Percentiles rank a stretch among this genome's conserved stretches.
Conservation (phyloP, 2,888 invertebrate species). For the Leucoptera coffeella region DNA sequence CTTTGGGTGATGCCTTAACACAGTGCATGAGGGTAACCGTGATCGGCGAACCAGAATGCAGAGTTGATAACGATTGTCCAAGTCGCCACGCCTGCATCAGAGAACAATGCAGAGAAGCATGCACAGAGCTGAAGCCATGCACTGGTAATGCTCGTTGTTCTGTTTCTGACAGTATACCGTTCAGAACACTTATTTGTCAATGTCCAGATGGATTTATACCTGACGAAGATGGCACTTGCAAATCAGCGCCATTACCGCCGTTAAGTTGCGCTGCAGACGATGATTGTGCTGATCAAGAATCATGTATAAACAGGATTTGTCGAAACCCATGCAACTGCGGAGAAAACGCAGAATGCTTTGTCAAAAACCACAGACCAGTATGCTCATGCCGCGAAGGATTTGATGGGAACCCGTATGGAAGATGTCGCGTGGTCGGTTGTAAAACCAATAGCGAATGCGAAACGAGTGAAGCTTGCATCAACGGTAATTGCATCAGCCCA, state of each 20-base stretch:
- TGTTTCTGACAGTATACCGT: constrained; percentile 78
- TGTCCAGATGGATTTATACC: constrained; percentile 83
- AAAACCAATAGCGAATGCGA: constrained; percentile 78
- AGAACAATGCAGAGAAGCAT: constrained; percentile 73
- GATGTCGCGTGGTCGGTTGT: constrained; percentile 77
- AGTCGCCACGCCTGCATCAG: constrained; percentile 75
- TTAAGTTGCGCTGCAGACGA: constrained; percentile 73
- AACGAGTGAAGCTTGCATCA: constrained; percentile 75
- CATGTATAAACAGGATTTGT: constrained; percentile 82
- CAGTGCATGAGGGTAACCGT: constrained; percentile 58
- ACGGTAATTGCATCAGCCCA: constrained; percentile 80
- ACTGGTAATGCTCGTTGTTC: constrained; percentile 68
- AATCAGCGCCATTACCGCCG: constrained; percentile 61
- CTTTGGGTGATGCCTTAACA: constrained; percentile 73
- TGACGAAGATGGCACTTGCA: constrained; percentile 72
- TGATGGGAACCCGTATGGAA: constrained; percentile 80
- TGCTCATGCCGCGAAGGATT: constrained; percentile 81
- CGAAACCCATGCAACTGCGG: constrained; percentile 86
- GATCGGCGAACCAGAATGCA: constrained; percentile 61
- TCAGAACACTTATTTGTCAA: constrained; percentile 82
- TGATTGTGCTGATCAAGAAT: constrained; percentile 72
- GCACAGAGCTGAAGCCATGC: constrained; percentile 70
- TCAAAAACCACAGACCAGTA: constrained; percentile 77
- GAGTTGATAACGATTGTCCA: constrained; percentile 73
- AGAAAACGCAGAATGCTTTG: constrained; percentile 72